These are phyloP conservation scores for Papilio polytes DNA, from an alignment of 1,140 invertebrate species.

Conservation along the genomic window DNA sequence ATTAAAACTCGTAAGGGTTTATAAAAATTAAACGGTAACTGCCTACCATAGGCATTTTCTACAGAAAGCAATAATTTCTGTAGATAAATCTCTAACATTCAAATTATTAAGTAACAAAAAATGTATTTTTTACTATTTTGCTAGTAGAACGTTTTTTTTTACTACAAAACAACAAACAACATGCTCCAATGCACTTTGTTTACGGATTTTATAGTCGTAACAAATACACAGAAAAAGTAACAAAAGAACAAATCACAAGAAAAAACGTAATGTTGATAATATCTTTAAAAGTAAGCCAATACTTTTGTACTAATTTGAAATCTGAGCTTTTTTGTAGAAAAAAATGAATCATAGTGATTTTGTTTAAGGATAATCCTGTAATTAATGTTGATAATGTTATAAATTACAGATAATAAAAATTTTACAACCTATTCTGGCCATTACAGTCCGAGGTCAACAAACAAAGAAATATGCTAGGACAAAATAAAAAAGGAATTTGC, in stretches of 20 bases:
- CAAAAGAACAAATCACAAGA: slow-evolving; percentile 3
- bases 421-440: not conserved
- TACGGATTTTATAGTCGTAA: slow-evolving; percentile 1
- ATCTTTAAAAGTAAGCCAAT: not conserved
- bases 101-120: not conserved
- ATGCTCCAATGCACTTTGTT: slow-evolving; percentile 30
- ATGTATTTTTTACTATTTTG: not conserved
- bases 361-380: not conserved
- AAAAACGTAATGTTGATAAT: slow-evolving; percentile 16
- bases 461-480: slow-evolving; percentile 17
- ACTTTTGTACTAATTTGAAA: slow-evolving; percentile 13
- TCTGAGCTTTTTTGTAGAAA: not conserved
- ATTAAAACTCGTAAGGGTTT: no score
- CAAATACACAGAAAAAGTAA: slow-evolving; percentile 14
- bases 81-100: not conserved
- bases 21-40: no score
- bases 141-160: not conserved
- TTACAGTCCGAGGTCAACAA: not conserved
- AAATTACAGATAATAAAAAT: not conserved
- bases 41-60: no score
- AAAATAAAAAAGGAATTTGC: not conserved
- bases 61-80: not conserved
- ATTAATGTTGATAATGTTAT: not conserved
- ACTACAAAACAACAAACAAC: slow-evolving; percentile 17
- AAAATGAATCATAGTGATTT: not conserved